Conservation (phyloP, 1,140 invertebrate genomes). For the Olivierus martensii region DNA sequence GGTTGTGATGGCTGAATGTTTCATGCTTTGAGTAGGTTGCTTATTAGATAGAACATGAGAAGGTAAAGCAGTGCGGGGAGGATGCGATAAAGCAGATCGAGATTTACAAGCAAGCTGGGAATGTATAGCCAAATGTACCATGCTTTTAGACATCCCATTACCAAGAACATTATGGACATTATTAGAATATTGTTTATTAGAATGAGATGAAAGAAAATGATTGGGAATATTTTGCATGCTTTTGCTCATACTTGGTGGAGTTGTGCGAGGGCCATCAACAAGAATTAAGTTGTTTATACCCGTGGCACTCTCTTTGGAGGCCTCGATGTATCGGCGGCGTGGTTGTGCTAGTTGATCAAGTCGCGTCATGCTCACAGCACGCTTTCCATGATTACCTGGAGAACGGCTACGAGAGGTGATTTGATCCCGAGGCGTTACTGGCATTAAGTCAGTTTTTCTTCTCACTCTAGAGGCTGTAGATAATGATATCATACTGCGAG, state of each 20-base stretch:
- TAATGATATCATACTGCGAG: conserved; percentile 16
- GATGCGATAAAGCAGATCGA: not conserved
- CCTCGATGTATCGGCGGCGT: conserved; percentile 30
- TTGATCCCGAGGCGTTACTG: conserved; percentile 11
- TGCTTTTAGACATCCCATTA: conserved; percentile 6
- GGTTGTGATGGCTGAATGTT: conserved; percentile 1
- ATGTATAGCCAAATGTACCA: conserved; percentile 8
- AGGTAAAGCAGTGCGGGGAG: not conserved
- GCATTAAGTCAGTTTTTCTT: conserved; percentile 15
- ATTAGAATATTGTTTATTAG: not conserved
- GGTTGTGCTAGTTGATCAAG: conserved; percentile 69
- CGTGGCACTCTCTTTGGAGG: not conserved
- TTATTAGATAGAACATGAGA: not conserved
- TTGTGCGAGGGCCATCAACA: conserved; percentile 3
- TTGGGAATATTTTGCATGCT: conserved; percentile 16
- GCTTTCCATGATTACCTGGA: conserved; percentile 2
- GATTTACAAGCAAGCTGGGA: not conserved
- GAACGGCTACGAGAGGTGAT: conserved; percentile 2
- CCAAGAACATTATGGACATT: not conserved
- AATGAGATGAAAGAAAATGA: not conserved
- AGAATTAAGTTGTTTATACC: not conserved
- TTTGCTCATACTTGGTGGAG: conserved; percentile 14
- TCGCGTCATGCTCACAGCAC: conserved; percentile 80
- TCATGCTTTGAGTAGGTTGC: conserved; percentile 5
- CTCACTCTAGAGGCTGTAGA: conserved; percentile 11